Evolutionary conservation across 2,113 vertebrate species (phyloP).

Genomic region (Burhinus bistriatus): DNA sequence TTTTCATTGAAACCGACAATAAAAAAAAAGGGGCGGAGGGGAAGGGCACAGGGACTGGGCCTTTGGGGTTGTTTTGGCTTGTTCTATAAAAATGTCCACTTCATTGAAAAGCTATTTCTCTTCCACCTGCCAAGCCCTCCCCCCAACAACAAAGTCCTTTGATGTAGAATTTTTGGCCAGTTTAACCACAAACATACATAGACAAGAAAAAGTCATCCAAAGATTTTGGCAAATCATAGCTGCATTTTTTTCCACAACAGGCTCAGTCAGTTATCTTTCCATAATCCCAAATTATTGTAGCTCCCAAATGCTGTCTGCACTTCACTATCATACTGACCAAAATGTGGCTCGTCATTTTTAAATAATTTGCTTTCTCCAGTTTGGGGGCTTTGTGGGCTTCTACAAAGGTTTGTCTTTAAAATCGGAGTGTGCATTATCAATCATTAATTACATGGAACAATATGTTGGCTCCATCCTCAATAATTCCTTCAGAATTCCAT

Average conservation of each 20-base stretch:
- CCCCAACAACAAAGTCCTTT: not conserved
- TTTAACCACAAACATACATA: not conserved
- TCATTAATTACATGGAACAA: not conserved
- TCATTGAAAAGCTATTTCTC: not conserved
- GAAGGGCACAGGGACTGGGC: rapidly evolving
- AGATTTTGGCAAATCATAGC: not conserved
- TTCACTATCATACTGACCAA: not conserved
- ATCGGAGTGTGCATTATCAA: rapidly evolving
- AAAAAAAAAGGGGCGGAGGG: not conserved
- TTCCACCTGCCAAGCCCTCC: not conserved
- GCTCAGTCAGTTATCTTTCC: not conserved
- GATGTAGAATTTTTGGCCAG: not conserved
- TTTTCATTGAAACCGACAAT: not conserved
- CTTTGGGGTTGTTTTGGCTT: not conserved
- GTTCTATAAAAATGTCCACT: not conserved
- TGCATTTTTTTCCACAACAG: not conserved
- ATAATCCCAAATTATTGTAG: not conserved
- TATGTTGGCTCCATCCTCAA: not conserved
- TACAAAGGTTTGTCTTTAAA: not conserved
- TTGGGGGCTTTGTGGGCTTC: not conserved
- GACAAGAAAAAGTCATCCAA: not conserved
- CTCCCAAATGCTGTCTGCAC: not conserved
- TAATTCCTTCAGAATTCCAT: not conserved
- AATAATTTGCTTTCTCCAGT: not conserved
- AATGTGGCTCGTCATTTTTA: not conserved